Evolutionary conservation across 1,140 invertebrate genomes (phyloP), one percentile per base, ranked within the genome.

Genomic region (Macrotrachela quadricornifera): DNA sequence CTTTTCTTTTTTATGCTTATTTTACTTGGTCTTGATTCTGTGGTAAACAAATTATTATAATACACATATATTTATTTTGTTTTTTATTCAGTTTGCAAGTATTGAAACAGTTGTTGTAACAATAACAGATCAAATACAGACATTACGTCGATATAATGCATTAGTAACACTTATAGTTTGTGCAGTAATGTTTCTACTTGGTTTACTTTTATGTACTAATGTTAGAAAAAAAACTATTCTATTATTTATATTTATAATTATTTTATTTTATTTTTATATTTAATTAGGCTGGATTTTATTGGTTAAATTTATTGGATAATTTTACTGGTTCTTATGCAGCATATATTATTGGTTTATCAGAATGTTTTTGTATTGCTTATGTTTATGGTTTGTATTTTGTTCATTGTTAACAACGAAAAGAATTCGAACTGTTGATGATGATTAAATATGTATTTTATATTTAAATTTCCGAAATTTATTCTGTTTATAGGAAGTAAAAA

Each of bases 291-390:
- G 53, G 53, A 14, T 38, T 41, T 18, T 54, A 49, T 43, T 54
- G 53, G 53, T 44, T 54, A 12, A 46, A 49, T 44, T 43, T 54
- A 18, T 43, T 54, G 39, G 47, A 49, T 18, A 43, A 30, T 42
- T 54, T 49, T 61, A 81, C 82, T 1, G 82, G 82, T 15, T 83
- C 82, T 62, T 85, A 80, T 77, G 82, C 81, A 15, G 82, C 84
- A 1, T 68, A 84, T 43, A 69, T 85, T 12, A 83, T 85, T 57
- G 82, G 81, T 14, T 81, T 70, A n/a, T 56, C 64, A 6, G 73
- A 74, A 62, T 69, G 67, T 56, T 56, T 70, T 39, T 58, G 70
- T 10, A 60, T 73, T 51, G 64, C 62, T 15, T 72, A 69, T 68
- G 58, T 71, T 41, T 72, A 73, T 64, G 71, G 70, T 70, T 61